These are phyloP conservation scores for Leptodactylus fallax DNA, from an alignment of 2,797 vertebrate genomes.

Conservation along the genomic window DNA sequence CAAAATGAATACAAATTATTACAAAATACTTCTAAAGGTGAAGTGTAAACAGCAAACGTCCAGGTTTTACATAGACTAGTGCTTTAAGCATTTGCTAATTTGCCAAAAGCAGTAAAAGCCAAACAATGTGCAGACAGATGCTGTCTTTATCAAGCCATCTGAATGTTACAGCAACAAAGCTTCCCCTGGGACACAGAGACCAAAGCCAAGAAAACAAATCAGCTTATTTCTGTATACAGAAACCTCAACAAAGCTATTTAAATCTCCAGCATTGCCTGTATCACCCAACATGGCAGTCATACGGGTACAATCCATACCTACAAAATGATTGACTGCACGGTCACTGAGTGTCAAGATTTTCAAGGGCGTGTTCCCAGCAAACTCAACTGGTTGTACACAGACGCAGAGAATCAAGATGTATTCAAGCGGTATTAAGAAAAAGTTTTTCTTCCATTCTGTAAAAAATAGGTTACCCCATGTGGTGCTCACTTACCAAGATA, in stretches of 20 bases:
- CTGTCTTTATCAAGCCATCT: conserved; percentile 52
- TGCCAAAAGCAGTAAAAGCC: conserved; percentile 43
- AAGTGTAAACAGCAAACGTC: conserved; percentile 9
- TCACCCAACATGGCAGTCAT: not conserved
- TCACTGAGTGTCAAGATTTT: not conserved
- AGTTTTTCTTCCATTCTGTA: too few species aligned
- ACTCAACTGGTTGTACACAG: too few species aligned
- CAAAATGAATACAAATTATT: conserved; percentile 40
- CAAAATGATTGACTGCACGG: not conserved
- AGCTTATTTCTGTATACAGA: conserved; percentile 57
- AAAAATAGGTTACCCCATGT: too few species aligned
- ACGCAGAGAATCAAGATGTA: not conserved
- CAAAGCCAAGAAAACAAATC: conserved; percentile 65
- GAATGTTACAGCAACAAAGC: conserved; percentile 62
- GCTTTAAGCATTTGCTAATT: conserved; percentile 49
- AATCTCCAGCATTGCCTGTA: not conserved
- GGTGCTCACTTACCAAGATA: too few species aligned
- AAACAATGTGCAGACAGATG: conserved; percentile 47
- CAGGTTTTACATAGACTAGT: conserved; percentile 5
- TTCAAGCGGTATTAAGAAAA: too few species aligned
- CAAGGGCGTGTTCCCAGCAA: not conserved
- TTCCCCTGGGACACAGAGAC: conserved; percentile 58
- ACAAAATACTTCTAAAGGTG: conserved; percentile 42
- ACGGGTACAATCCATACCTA: not conserved
- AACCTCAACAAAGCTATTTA: not conserved